Percentiles rank a stretch among this genome's conserved stretches.
These are phyloP conservation scores for Suillia variegata DNA, from an alignment of 2,888 invertebrate species.

Conservation along the genomic window DNA sequence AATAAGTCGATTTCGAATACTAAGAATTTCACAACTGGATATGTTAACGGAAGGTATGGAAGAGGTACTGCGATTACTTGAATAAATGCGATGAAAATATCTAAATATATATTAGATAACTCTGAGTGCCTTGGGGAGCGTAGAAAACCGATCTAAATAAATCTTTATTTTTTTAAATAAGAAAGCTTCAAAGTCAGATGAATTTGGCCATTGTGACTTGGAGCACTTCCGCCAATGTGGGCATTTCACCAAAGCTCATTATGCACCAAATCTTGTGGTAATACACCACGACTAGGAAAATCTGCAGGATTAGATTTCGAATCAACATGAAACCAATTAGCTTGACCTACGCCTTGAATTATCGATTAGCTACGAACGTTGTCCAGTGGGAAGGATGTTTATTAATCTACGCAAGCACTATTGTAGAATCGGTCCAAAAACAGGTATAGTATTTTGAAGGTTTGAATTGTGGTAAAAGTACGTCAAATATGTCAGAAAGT, in stretches of 20 bases:
- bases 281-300: background rate
- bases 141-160: background rate
- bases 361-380: constrained; percentile 14
- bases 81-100: background rate
- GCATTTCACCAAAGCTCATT: background rate
- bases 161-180: too few relatives aligned
- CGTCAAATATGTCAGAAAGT: constrained; percentile 16
- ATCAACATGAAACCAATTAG: constrained; percentile 8
- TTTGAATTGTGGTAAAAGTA: too few relatives aligned
- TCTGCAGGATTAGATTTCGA: background rate
- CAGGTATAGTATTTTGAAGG: too few relatives aligned
- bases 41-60: too few relatives aligned
- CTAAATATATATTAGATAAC: background rate
- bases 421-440: constrained; percentile 17
- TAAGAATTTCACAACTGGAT: background rate
- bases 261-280: background rate
- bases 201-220: background rate
- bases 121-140: background rate
- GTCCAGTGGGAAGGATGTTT: constrained; percentile 11
- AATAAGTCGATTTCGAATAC: background rate
- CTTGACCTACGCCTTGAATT: background rate
- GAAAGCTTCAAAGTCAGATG: background rate
- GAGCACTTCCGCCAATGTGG: background rate
- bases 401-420: constrained; percentile 13
- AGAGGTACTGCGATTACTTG: background rate